Evolutionary conservation across 1,140 invertebrate genomes (phyloP), one percentile per base, ranked within the genome.

Genomic region (Patella vulgata): DNA sequence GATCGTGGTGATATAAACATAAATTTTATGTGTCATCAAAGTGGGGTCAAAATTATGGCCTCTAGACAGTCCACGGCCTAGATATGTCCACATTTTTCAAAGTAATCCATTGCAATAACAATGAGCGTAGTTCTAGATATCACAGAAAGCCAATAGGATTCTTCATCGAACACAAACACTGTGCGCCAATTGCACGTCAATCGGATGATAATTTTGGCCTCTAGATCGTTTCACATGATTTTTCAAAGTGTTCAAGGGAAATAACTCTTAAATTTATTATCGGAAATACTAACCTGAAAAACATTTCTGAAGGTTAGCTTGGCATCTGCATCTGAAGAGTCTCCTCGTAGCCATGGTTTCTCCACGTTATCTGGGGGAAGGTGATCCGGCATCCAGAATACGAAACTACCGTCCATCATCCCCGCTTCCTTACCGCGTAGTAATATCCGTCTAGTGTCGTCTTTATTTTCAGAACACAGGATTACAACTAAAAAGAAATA

Each of bases 351-450:
- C 73, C 73, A 75, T 4, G 70, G 70, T 0, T 52, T 68, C 27
- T 54, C 30, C 17, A 73, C 66, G 47, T 73, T 53, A 27, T 59
- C 17, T 0, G 71, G 64, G 2, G 61, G 63, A 8, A 73, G 65
- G 23, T 73, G 71, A 21, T 73, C 62, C 3, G 70, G 73, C 1
- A 68, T 47, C 39, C 72, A 62, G 25, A 65, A 68, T 0, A 75
- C 68, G 53, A 66, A 75, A 19, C 50, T 55, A 30, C 73, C 70
- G 46, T 72, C 63, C 17, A 61, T 63, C 70, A 75, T 70, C 30
- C 67, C 73, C 42, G 63, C 63, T 17, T 31, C 31, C 11, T 66
- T 50, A 0, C 67, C 68, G 8, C 52, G 53, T 33, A 72, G 9
- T 14, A 75, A 27, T 12, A 75, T 66, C n/a, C 51, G 59, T 0